Conservation (phyloP, 2,113 vertebrate species). For the Oncorhynchus masou region DNA sequence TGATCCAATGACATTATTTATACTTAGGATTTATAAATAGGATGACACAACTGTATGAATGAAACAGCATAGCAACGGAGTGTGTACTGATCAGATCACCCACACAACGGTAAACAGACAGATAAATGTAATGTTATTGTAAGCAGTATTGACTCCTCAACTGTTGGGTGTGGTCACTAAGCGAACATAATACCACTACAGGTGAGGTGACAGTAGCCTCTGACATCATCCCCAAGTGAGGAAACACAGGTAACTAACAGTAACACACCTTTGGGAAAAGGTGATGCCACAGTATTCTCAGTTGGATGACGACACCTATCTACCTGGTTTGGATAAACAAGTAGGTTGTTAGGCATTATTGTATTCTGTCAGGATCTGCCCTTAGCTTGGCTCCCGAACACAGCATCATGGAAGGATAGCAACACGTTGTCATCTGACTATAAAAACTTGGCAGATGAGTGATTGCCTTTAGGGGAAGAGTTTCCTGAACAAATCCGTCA, state of each 20-base stretch:
- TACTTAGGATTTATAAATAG: background rate
- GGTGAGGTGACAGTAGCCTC: background rate
- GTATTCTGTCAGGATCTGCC: background rate
- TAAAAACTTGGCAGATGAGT: background rate
- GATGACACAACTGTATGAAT: slow-evolving; percentile 10
- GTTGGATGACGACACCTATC: slow-evolving; percentile 7
- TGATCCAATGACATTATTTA: background rate
- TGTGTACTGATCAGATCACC: background rate
- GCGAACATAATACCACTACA: background rate
- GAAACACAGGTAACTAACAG: background rate
- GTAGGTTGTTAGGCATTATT: background rate
- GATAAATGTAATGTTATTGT: background rate
- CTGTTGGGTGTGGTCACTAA: slow-evolving; percentile 10
- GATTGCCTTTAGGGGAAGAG: background rate
- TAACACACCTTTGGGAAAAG: slow-evolving; percentile 25
- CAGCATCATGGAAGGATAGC: background rate
- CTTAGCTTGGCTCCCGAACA: background rate
- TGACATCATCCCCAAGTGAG: slow-evolving; percentile 25
- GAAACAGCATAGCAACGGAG: slow-evolving; percentile 19
- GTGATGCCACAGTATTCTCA: slow-evolving; percentile 2
- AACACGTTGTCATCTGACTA: background rate
- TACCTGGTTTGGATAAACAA: slow-evolving; percentile 14
- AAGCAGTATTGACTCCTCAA: background rate
- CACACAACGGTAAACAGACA: slow-evolving; percentile 25
- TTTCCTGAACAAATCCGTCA: background rate